Conservation (phyloP, 2,113 vertebrate genomes). For the Alethe diademata region DNA sequence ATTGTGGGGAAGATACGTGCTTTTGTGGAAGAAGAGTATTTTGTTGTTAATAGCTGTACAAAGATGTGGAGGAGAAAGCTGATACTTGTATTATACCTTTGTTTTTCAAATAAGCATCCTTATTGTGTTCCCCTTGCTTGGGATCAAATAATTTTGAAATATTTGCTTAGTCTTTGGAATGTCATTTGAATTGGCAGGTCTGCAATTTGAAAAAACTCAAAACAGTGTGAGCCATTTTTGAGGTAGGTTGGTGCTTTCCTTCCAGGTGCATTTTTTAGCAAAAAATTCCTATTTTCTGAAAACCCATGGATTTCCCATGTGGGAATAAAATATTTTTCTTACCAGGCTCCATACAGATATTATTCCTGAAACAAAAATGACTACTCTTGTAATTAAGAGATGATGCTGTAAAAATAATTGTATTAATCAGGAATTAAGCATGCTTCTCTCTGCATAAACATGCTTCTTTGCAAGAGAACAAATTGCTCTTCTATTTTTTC, state of each 20-base stretch:
- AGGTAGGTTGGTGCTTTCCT: background rate
- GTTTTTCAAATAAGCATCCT: background rate
- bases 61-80: background rate
- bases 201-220: background rate
- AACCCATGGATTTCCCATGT: background rate
- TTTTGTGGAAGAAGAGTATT: background rate
- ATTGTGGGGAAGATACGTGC: background rate
- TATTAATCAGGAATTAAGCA: background rate
- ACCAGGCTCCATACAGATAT: background rate
- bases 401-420: background rate
- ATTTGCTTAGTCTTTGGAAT: background rate
- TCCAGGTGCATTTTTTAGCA: background rate
- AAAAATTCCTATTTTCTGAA: background rate
- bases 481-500: background rate
- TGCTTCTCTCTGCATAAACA: background rate
- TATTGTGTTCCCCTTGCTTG: background rate
- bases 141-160: background rate
- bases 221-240: background rate
- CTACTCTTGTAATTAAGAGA: background rate
- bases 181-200: background rate
- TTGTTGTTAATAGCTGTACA: background rate
- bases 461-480: background rate
- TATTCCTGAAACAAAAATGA: background rate
- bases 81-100: background rate
- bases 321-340: background rate